phyloP scores from a whole-genome alignment of 2,797 vertebrate genomes.

The Rhodeus uyekii region DNA sequence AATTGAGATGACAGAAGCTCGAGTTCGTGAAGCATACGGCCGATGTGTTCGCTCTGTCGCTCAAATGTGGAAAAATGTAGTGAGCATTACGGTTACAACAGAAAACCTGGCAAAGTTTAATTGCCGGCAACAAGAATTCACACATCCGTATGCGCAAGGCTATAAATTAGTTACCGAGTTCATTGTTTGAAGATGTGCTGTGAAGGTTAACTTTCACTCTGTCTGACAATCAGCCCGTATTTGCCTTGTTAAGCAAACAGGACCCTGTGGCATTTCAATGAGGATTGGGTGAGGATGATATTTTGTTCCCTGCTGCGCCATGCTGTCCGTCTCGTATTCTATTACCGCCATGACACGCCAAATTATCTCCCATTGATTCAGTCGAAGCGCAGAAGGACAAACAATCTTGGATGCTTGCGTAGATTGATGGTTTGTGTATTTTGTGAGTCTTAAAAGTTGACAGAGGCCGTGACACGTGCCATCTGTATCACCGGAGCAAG shows the following conservation, averaged over 20 bases:
- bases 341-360: slow-evolving; percentile 30
- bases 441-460: slow-evolving; percentile 20
- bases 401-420: slow-evolving; percentile 21
- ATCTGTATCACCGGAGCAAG: not conserved
- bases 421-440: slow-evolving; percentile 25
- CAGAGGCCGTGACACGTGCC: slow-evolving; percentile 31
- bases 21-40: not conserved
- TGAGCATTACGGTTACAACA: not conserved
- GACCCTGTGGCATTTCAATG: slow-evolving; percentile 34
- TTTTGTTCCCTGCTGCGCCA: not conserved
- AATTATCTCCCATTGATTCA: slow-evolving; percentile 35
- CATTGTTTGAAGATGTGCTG: slow-evolving; percentile 18
- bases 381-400: slow-evolving; percentile 18
- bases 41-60: not conserved
- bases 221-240: slow-evolving; percentile 12
- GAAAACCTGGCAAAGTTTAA: slow-evolving; percentile 18
- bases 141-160: not conserved
- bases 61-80: not conserved
- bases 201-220: slow-evolving; percentile 30
- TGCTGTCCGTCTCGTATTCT: slow-evolving; percentile 24
- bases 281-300: slow-evolving; percentile 14
- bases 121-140: not conserved
- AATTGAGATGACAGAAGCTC: slow-evolving; percentile 18
- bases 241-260: slow-evolving; percentile 32
- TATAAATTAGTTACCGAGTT: slow-evolving; percentile 27